Conservation (phyloP, 2,888 invertebrate genomes). For the Nebria salina region DNA sequence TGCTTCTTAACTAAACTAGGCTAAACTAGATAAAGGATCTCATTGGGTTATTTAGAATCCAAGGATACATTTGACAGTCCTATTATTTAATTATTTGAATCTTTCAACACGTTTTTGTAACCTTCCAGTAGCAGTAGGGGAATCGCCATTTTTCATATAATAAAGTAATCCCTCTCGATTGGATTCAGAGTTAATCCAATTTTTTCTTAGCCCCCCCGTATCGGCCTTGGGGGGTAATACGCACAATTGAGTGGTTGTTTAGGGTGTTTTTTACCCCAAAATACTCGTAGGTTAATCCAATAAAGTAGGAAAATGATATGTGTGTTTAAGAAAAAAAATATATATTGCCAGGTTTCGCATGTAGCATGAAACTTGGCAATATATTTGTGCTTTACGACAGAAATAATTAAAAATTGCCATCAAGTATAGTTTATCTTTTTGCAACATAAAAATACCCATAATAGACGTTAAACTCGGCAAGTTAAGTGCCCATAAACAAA, state of each 20-base stretch:
- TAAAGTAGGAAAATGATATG: not conserved
- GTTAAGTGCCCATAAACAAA: not conserved
- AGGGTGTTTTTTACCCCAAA: not conserved
- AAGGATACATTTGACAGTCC: not conserved
- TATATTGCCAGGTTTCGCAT: no score
- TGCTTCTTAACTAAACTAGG: not conserved
- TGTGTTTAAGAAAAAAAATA: not conserved
- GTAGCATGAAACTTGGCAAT: no score
- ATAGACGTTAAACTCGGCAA: not conserved
- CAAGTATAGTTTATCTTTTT: not conserved
- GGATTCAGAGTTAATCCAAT: conserved; percentile 35
- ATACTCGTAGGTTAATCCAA: not conserved
- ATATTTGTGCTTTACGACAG: not conserved
- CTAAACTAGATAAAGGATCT: not conserved
- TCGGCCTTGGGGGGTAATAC: not conserved
- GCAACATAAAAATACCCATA: not conserved
- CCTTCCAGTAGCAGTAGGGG: not conserved
- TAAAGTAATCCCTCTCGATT: conserved; percentile 31
- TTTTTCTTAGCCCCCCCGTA: conserved; percentile 25
- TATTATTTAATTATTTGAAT: not conserved
- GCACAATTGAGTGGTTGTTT: not conserved
- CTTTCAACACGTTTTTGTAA: not conserved
- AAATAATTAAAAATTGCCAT: not conserved
- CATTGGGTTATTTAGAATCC: not conserved
- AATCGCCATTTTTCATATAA: conserved; percentile 6